Base-by-base conservation (phyloP, 2,797 vertebrate genomes). In the Bradypus variegatus region DNA sequence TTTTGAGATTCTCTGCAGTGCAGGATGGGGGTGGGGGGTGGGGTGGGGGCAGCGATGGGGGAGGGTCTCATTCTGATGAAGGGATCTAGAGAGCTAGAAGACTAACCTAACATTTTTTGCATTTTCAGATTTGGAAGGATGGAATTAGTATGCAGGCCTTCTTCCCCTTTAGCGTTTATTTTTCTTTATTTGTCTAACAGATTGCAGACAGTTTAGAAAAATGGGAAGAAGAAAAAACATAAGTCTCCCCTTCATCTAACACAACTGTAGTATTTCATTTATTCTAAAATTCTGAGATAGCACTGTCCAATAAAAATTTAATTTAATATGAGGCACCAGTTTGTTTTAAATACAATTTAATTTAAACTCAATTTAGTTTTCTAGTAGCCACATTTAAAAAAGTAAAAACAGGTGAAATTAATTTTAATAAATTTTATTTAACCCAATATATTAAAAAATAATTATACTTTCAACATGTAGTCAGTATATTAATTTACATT, bases 381-480 rank as follows among this genome's bases (percentile, higher is more conserved):
- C 11, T 77, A 58, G 8, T 70, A 77, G 67, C 53, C 25, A 48
- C 7, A 67, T 10, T 45, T 72, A 53, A 92, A 89, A 86, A 88
- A 36, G 67, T 89, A 62, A 78, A 91, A 81, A 33, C 21, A 50
- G 36, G 23, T 88, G 33, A 93, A 90, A 81, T 79, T 89, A 69
- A 85, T 90, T 94, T 91, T 86, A 88, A 36, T 76, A 27, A n/a
- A 80, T 85, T 88, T 85, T 85, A 76, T 88, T 92, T 88, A 76
- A 60, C 33, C 27, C 64, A 82, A 29, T 78, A 58, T 67, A 41
- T 80, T 16, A 79, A 83, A 45, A 92, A 86, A 31, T 76, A 81
- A 86, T 3, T 72, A 58, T 69, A 27, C 72, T 10, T 62, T 85
- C 84, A 67, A 18, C 76, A 84, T 80, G 11, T n/a, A n/a, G n/a